Conservation (phyloP, 1,140 invertebrate species). For the Tetramorium alpestre region DNA sequence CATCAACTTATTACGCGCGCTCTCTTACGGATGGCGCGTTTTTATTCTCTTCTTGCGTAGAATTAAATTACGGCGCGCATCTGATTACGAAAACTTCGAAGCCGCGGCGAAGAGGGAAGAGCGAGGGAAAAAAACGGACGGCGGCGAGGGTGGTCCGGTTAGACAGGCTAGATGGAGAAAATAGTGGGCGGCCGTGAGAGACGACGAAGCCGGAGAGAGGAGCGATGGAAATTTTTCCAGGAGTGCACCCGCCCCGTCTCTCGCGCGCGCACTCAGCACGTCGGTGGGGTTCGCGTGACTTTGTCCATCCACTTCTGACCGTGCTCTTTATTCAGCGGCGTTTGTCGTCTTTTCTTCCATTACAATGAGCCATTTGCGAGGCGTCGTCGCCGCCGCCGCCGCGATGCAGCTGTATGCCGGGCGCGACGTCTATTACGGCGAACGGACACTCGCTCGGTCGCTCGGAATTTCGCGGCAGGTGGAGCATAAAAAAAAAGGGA, state of each 20-base stretch:
- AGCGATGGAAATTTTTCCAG: slow-evolving; percentile 53
- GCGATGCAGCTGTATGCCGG: slow-evolving; percentile 27
- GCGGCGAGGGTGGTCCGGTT: not conserved
- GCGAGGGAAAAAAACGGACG: not conserved
- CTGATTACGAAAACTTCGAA: slow-evolving; percentile 58
- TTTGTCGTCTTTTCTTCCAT: slow-evolving; percentile 54
- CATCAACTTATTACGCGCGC: slow-evolving; percentile 52
- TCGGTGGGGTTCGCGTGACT: slow-evolving; percentile 55
- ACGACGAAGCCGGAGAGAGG: slow-evolving; percentile 9
- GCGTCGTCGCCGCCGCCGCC: slow-evolving; percentile 3
- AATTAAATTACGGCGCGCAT: slow-evolving; percentile 59
- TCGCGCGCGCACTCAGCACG: not conserved
- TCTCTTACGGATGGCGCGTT: slow-evolving; percentile 40
- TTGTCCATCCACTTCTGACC: slow-evolving; percentile 34
- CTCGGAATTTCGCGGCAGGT: slow-evolving; percentile 54
- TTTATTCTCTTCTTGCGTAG: slow-evolving; percentile 45
- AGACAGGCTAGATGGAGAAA: slow-evolving; percentile 28
- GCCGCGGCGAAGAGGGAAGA: not conserved
- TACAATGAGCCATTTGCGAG: slow-evolving; percentile 59
- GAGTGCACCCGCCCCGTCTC: slow-evolving; percentile 15
- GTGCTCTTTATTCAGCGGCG: slow-evolving; percentile 51
- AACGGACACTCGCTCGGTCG: slow-evolving; percentile 38
- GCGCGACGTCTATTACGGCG: slow-evolving; percentile 54
- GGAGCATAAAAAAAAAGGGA: slow-evolving; percentile 33
- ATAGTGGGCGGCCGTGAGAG: slow-evolving; percentile 2